Base-by-base conservation (phyloP, 1,140 invertebrate species). In the Penaeus indicus region DNA sequence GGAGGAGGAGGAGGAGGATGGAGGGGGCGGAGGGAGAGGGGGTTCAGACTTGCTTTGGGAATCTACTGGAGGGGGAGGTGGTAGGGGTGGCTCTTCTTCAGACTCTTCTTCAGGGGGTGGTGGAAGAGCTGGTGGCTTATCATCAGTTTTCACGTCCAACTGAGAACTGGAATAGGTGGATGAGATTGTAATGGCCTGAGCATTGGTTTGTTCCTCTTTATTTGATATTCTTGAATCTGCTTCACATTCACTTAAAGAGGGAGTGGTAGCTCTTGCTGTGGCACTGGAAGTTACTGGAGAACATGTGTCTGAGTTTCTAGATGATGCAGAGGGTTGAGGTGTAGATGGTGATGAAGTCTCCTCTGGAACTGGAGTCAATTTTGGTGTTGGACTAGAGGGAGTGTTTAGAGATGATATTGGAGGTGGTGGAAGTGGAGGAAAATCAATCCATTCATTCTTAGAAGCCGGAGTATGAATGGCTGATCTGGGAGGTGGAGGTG, bases 311-410 rank as follows among this genome's bases (percentile, higher is more conserved):
- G 54, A 54, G 54, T 54, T 54, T 54, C 54, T 54, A 54, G 54
- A 54, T 13, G 54, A 54, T 54, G 54, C 54, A 13, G 54, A 54
- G 54, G 54, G 54, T 54, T 54, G 54, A 19, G 54, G 25, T 19
- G 27, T 54, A 32, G 84, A 62, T 16, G 87, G 75, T 61, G 85
- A 81, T 61, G 85, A 86, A 1, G 84, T 72, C 54, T 91, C 90
- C 81, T 91, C 90, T 38, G 90, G 90, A 60, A 91, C 85, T 62
- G 90, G 90, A 81, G 90, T 91, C 27, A 91, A 64, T 75, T 91
- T 85, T 64, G 54, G 86, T 84, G 88, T 75, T 38, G 86, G 67
- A 54, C 77, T 78, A 32, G 47, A 32, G 21, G 87, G 75, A n/a
- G 85, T 86, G 21, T 63, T 78, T 60, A 86, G 78, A n/a, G 61